phyloP scores from a whole-genome alignment of 2,113 vertebrate genomes.

The Carassius auratus region DNA sequence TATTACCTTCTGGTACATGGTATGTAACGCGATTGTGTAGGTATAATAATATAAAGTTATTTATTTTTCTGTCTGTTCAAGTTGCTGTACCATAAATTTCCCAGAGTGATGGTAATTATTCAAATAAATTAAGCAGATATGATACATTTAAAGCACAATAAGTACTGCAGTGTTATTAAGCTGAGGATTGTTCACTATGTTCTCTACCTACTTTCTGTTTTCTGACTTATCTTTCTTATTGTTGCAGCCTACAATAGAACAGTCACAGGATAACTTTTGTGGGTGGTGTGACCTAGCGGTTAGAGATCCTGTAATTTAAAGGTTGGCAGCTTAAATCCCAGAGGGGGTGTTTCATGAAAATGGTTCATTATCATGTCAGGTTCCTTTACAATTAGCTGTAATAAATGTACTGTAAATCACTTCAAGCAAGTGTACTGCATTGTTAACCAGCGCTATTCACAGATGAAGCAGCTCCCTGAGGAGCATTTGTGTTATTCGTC shows the following conservation, averaged over 20 bases:
- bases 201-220: not conserved
- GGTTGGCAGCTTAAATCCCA: not conserved
- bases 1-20: not conserved
- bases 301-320: not conserved
- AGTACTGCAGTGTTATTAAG: not conserved
- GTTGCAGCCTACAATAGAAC: not conserved
- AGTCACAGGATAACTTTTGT: not conserved
- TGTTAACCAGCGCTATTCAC: not conserved
- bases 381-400: not conserved
- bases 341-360: not conserved
- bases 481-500: not conserved
- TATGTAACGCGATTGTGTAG: not conserved
- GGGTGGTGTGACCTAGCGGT: constrained; percentile 8
- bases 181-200: not conserved
- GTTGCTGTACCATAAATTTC: not conserved
- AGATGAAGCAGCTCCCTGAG: not conserved
- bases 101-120: not conserved
- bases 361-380: not conserved
- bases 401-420: not conserved
- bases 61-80: not conserved
- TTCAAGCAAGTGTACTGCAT: not conserved
- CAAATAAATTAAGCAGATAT: not conserved
- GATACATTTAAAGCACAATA: not conserved
- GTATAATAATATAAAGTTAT: not conserved
- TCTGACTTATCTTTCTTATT: constrained; percentile 6